Base-by-base conservation (phyloP, 2,888 invertebrate genomes). In the Patella pellucida region DNA sequence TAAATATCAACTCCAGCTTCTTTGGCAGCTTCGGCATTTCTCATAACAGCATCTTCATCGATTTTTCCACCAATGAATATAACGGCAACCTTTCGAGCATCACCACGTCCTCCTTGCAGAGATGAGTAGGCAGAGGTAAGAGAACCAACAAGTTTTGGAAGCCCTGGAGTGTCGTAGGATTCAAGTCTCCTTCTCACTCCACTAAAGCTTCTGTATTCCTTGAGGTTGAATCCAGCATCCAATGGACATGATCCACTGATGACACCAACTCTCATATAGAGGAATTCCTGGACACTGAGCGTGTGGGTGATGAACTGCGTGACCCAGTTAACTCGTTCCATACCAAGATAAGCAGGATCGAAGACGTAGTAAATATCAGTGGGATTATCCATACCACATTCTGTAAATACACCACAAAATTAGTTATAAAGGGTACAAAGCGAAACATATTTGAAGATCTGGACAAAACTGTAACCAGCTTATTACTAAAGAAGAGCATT, bases 311-410 rank as follows among this genome's bases (percentile, higher is more conserved):
- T 78, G 70, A 80, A 78, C 52, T 74, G 72, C 7, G 79, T 80
- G 56, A 78, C 76, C 79, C 79, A 80, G 54, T 73, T 52, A 5
- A 78, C 76, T 52, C 62, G 52, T 31, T 80, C 78, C 3, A 68
- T 2, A 1, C 79, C 79, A 19, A 80, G 71, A 7, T 19, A 31
- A 7, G 76, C 76, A 12, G 79, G 78, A n/a, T 75, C 78, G 79
- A 80, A 80, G 50, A 76, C 69, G 51, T 75, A 80, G 76, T 78
- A 71, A 68, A 80, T 74, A 52, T 80, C 79, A n/a, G 76, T 54
- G 15, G 76, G 79, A 69, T 76, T 74, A 51, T 50, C 1, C 16
- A 71, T 72, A 0, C 73, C 73, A 68, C 79, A 79, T 0, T 52
- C 78, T 79, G 41, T 9, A 41, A 41, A 41, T 41, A 41, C 41